Percentiles rank a stretch among this genome's conserved stretches.
These are phyloP conservation scores for Plebejus anna DNA, from an alignment of 2,888 invertebrate genomes.

Conservation along the genomic window DNA sequence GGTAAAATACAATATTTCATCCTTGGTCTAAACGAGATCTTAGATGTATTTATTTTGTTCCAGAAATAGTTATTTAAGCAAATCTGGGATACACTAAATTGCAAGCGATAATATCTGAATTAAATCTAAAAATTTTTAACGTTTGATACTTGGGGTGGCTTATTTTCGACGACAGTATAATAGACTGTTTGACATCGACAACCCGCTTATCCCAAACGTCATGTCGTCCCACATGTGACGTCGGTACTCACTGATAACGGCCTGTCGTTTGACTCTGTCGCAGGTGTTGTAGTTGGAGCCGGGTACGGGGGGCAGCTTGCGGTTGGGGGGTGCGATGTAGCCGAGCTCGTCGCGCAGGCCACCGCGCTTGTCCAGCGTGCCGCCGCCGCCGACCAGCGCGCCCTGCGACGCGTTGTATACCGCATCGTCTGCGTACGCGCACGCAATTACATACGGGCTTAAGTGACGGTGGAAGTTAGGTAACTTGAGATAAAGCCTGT, in stretches of 20 bases:
- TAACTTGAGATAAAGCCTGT: background rate
- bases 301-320: conserved; percentile 94
- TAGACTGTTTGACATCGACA: too few relatives aligned
- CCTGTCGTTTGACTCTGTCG: conserved; percentile 96
- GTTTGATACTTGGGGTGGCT: too few relatives aligned
- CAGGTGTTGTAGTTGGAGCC: conserved; percentile 96
- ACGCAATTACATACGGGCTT: background rate
- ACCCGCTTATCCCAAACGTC: background rate
- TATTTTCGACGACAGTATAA: too few relatives aligned
- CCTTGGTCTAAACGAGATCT: background rate
- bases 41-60: background rate
- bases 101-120: too few relatives aligned
- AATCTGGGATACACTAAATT: background rate
- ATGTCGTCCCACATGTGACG: background rate
- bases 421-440: conserved; percentile 85
- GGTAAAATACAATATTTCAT: background rate
- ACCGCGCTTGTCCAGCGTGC: conserved; percentile 91
- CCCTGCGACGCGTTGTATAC: conserved; percentile 91
- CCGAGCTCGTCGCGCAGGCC: conserved; percentile 91
- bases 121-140: too few relatives aligned
- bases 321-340: conserved; percentile 95
- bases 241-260: conserved; percentile 89
- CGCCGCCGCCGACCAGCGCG: conserved; percentile 80
- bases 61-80: background rate
- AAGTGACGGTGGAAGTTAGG: background rate